phyloP scores from a whole-genome alignment of 2,797 vertebrate genomes.

The Coendou prehensilis region DNA sequence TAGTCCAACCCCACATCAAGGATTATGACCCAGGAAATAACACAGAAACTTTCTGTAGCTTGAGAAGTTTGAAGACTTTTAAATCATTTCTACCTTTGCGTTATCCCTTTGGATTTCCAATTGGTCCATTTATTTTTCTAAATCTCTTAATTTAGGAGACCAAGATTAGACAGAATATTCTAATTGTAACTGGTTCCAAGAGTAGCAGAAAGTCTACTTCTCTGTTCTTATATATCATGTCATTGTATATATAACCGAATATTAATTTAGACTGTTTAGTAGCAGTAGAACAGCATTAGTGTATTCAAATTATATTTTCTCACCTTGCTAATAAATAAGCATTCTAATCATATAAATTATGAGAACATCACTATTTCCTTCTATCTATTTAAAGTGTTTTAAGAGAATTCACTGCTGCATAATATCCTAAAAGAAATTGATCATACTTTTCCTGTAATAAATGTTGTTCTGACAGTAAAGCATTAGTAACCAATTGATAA shows the following conservation, averaged over 20 bases:
- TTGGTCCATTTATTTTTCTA: conserved; percentile 38
- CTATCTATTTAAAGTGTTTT: conserved; percentile 83
- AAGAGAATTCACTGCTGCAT: conserved; percentile 84
- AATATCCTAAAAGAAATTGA: conserved; percentile 86
- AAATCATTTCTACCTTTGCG: not conserved
- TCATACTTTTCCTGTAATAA: conserved; percentile 88
- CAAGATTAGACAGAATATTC: not conserved
- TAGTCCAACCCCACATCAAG: not conserved
- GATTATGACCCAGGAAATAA: conserved; percentile 15
- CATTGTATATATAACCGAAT: not conserved
- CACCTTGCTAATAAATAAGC: conserved; percentile 74
- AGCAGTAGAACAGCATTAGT: not conserved
- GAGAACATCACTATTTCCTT: conserved; percentile 71
- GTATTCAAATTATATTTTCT: conserved; percentile 67
- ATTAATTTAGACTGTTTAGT: not conserved
- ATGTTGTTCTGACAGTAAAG: conserved; percentile 88
- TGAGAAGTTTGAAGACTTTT: conserved; percentile 24
- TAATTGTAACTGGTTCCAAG: not conserved
- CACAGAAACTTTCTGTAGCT: not conserved
- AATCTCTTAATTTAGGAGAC: conserved; percentile 20
- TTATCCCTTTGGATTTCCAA: not conserved
- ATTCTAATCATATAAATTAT: conserved; percentile 70
- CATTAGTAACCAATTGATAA: conserved; percentile 91
- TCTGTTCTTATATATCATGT: not conserved
- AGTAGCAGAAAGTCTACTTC: not conserved